A percentile compares a stretch with the other conserved stretches of the same genome.
These are phyloP conservation scores for Phengaris arion DNA, from an alignment of 2,888 invertebrate species.

Conservation along the genomic window DNA sequence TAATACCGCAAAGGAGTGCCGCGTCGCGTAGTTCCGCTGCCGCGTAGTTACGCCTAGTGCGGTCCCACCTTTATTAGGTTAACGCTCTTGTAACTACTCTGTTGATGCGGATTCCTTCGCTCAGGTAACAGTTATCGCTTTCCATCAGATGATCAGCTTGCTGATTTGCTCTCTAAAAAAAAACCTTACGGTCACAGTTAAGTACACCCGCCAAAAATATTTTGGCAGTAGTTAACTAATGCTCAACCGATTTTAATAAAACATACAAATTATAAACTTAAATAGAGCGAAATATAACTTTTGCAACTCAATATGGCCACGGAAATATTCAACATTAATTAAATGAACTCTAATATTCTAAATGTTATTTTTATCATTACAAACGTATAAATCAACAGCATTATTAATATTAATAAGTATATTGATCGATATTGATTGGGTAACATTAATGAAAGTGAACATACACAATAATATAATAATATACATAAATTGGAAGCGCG, in stretches of 20 bases:
- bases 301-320: not conserved
- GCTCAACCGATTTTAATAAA: not conserved
- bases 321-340: constrained; percentile 1
- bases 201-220: too few species aligned
- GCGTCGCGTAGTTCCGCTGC: too few species aligned
- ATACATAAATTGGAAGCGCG: constrained; percentile 2
- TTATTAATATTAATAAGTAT: constrained; percentile 14
- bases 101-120: too few species aligned
- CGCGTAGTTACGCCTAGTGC: too few species aligned
- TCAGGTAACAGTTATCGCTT: too few species aligned
- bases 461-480: not conserved
- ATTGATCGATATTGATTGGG: constrained; percentile 18
- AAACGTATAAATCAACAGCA: constrained; percentile 11
- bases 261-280: not conserved
- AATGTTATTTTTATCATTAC: constrained; percentile 2
- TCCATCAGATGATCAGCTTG: too few species aligned
- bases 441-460: constrained; percentile 18
- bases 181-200: too few species aligned
- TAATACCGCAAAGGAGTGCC: too few species aligned
- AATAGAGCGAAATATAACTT: not conserved
- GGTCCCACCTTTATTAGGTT: too few species aligned
- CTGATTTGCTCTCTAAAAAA: too few species aligned
- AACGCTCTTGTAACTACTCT: too few species aligned
- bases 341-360: not conserved
- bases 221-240: not conserved